Evolutionary conservation across 2,113 vertebrate species (phyloP).

Genomic region (Nestor notabilis): DNA sequence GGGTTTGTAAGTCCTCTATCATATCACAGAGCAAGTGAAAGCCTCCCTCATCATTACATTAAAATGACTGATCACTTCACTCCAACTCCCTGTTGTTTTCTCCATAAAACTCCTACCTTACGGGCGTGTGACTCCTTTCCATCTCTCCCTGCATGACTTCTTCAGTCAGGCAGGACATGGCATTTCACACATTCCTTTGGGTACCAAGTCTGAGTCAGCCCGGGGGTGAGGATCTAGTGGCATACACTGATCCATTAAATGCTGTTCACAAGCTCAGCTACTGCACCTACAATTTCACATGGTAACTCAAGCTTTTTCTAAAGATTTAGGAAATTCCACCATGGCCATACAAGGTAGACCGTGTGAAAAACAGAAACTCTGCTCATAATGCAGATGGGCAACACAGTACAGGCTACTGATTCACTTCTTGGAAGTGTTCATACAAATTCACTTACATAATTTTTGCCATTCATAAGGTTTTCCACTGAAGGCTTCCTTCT

Average conservation of each 20-base stretch:
- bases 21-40: not conserved
- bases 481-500: not conserved
- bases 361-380: not conserved
- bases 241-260: not conserved
- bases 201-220: not conserved
- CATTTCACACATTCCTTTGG: not conserved
- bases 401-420: not conserved
- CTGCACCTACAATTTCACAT: not conserved
- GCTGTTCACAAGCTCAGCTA: not conserved
- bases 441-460: not conserved
- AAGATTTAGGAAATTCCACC: not conserved
- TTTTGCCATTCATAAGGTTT: not conserved
- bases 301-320: not conserved
- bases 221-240: not conserved
- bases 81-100: not conserved
- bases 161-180: not conserved
- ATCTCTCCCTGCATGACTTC: not conserved
- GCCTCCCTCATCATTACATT: not conserved
- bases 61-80: not conserved
- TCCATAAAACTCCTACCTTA: not conserved
- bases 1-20: not conserved
- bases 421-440: not conserved
- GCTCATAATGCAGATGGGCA: not conserved
- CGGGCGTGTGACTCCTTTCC: rapidly evolving
- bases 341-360: not conserved